phyloP scores from a whole-genome alignment of 2,888 invertebrate species.

The Zeuzera pyrina region DNA sequence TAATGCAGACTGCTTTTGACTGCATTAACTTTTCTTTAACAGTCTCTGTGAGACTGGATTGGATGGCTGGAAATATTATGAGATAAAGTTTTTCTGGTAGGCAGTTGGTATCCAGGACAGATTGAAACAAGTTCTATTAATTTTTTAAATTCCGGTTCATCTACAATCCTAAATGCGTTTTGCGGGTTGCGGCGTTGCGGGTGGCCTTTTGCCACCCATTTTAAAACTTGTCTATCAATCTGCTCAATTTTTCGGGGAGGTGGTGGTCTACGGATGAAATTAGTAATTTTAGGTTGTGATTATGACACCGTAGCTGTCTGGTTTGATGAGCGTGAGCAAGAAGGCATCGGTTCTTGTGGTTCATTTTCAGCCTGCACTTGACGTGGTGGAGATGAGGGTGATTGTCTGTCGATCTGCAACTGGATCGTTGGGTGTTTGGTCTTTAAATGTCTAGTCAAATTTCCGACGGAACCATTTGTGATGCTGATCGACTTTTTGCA shows the following conservation, averaged over 20 bases:
- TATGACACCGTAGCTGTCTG: neutral
- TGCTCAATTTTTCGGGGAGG: neutral
- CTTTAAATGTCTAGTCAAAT: neutral
- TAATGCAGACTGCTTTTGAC: no score
- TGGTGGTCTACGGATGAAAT: neutral
- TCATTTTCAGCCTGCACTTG: neutral
- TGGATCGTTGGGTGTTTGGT: neutral
- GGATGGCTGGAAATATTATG: no score
- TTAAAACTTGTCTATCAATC: neutral
- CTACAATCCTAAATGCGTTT: no score
- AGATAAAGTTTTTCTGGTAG: no score
- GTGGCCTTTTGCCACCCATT: neutral
- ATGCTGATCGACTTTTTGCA: neutral
- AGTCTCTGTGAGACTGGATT: no score
- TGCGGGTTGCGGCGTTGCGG: no score
- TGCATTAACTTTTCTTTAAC: no score
- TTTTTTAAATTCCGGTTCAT: no score
- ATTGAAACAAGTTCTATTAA: no score
- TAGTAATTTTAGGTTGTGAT: neutral
- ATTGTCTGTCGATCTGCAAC: neutral
- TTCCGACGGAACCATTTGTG: neutral
- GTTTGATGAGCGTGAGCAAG: slow-evolving; percentile 1
- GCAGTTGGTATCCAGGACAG: no score
- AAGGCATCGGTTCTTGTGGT: neutral
- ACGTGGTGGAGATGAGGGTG: neutral